These are phyloP conservation scores for Phaonia tiefii DNA, from an alignment of 2,888 invertebrate species.

Conservation along the genomic window DNA sequence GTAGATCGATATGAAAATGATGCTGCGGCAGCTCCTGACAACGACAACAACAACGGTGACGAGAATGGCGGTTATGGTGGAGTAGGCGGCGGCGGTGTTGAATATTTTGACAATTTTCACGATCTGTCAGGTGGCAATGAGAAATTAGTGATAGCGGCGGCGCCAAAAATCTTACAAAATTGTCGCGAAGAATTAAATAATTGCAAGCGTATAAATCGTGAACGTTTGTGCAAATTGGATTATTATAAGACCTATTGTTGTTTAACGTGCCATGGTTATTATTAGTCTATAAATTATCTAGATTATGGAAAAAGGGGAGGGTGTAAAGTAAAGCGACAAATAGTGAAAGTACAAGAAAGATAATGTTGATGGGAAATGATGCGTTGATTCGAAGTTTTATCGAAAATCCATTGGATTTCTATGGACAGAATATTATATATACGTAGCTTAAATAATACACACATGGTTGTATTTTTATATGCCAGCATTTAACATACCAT, in stretches of 20 bases:
- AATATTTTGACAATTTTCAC: conserved; percentile 68
- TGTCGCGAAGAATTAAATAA: conserved; percentile 86
- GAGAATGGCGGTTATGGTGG: conserved; percentile 10
- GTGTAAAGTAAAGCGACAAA: not conserved
- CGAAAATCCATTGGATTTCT: no score
- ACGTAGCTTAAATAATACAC: no score
- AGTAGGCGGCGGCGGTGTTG: conserved; percentile 63
- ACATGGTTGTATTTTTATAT: no score
- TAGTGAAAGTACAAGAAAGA: not conserved
- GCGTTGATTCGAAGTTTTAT: no score
- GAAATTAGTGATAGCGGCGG: conserved; percentile 64
- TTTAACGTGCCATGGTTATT: conserved; percentile 82
- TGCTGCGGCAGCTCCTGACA: not conserved
- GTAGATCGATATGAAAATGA: conserved; percentile 40
- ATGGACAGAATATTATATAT: no score
- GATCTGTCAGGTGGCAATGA: conserved; percentile 61
- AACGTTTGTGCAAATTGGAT: conserved; percentile 89
- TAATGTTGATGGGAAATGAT: no score
- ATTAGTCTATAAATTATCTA: conserved; percentile 40
- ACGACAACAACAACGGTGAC: conserved; percentile 10
- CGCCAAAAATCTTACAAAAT: conserved; percentile 80
- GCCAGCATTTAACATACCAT: no score
- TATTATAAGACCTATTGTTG: conserved; percentile 93
- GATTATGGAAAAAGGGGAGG: not conserved
- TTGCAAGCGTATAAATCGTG: conserved; percentile 90